Percentiles rank a stretch among this genome's conserved stretches.
These are phyloP conservation scores for Laspeyria flexula DNA, from an alignment of 2,888 invertebrate species.

Conservation along the genomic window DNA sequence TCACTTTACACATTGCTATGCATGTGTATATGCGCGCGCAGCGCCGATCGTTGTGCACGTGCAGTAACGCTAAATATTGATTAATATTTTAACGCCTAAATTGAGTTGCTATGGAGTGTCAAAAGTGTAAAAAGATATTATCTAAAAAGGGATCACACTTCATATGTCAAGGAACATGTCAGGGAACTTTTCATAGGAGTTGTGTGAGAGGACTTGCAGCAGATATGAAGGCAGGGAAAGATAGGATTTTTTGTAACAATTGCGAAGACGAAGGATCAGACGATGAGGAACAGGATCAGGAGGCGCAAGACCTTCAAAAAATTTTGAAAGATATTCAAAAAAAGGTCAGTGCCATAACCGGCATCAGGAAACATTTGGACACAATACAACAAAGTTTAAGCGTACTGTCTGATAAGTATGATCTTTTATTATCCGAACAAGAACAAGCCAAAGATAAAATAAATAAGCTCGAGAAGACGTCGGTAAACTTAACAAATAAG, in stretches of 20 bases:
- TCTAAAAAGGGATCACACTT: background rate
- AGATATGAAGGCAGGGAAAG: background rate
- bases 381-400: background rate
- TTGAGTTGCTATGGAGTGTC: background rate
- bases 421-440: background rate
- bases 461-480: conserved; percentile 1
- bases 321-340: conserved; percentile 10
- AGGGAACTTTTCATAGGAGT: background rate
- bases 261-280: background rate
- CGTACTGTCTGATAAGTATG: conserved; percentile 7
- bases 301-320: background rate
- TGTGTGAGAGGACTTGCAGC: background rate
- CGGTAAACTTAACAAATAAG: no score
- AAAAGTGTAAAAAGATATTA: background rate
- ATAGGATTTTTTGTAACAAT: background rate
- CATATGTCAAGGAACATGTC: background rate
- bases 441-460: conserved; percentile 5
- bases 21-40: no score
- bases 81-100: no score
- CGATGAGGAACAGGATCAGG: background rate
- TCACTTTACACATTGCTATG: no score
- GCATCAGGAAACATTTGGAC: conserved; percentile 1
- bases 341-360: background rate
- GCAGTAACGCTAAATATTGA: no score
- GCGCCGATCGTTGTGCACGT: no score